These are phyloP conservation scores for Sinocyclocheilus grahami DNA, from an alignment of 2,113 vertebrate species.

Conservation along the genomic window DNA sequence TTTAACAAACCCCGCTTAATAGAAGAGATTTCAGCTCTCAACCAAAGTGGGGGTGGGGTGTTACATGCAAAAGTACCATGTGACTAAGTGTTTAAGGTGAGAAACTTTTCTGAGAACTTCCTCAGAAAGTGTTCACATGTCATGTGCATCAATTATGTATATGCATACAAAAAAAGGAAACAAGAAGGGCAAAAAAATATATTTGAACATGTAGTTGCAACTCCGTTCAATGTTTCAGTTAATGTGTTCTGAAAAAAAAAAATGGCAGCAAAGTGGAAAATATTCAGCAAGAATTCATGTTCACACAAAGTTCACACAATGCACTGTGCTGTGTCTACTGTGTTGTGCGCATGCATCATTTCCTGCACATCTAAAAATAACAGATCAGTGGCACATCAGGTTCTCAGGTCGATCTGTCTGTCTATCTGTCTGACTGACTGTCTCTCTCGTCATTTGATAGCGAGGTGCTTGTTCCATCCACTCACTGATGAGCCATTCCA, in stretches of 20 bases:
- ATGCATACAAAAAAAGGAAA: background rate
- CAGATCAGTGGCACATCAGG: slow-evolving; percentile 33
- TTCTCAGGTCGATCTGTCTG: slow-evolving; percentile 6
- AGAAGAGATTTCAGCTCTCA: slow-evolving; percentile 10
- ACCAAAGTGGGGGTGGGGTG: background rate
- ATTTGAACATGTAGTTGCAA: background rate
- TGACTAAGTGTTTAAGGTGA: slow-evolving; percentile 25
- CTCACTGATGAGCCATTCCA: slow-evolving; percentile 16
- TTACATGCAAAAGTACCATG: slow-evolving; percentile 22
- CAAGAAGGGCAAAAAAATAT: background rate
- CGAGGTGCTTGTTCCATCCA: slow-evolving; percentile 20
- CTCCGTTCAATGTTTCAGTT: background rate
- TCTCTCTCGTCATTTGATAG: background rate
- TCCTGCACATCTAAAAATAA: slow-evolving; percentile 60
- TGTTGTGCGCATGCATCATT: slow-evolving; percentile 40
- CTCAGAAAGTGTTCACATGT: background rate
- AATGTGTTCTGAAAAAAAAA: background rate
- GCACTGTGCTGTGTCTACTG: background rate
- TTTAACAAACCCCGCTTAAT: background rate
- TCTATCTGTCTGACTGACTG: slow-evolving; percentile 5
- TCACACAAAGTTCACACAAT: slow-evolving; percentile 15
- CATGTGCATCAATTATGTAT: background rate
- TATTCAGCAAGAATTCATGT: background rate
- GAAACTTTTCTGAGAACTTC: slow-evolving; percentile 29
- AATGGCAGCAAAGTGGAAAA: background rate